Base-by-base conservation (phyloP, 2,888 invertebrate species). In the Stenchaetothrips biformis region DNA sequence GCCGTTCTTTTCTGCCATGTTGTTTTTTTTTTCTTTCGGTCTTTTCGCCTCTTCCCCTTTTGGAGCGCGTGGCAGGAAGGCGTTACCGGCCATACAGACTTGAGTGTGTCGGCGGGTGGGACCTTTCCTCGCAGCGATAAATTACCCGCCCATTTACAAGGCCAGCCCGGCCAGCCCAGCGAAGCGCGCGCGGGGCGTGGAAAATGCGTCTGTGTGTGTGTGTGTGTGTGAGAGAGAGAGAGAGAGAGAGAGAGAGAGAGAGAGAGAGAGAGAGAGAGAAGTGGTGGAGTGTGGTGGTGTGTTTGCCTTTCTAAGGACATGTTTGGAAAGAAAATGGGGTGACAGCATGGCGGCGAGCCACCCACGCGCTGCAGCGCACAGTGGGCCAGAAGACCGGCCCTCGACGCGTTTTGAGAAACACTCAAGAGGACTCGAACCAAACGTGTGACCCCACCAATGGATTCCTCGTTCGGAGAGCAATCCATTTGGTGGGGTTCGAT, bases 61-160 rank as follows among this genome's bases (percentile, higher is more conserved):
- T 37, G 37, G 37, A 37, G 37, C 37, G 37, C 37, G 37, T 37
- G 37, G 37, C 37, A 37, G 37, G 37, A 37, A 37, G 37, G 37
- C 37, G 37, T 37, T 37, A 37, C 37, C 37, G 37, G 37, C 37
- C 37, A 37, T 37, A 37, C 37, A 37, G 37, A 37, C 37, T 37
- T 37, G 37, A 37, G 37, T 37, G 37, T 37, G 53, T 13, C 53
- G 53, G 53, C 16, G 16, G 16, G 53, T 18, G 53, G 53, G n/a
- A 21, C 21, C 67, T 67, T 21, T 67, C 67, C 67, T 21, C 67
- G 67, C 67, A 21, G 67, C 67, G 21, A 67, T 67, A 67, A 67
- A 67, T 67, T 67, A 67, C 67, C 67, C 67, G 21, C 21, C 67
- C 67, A 74, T 74, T 74, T 74, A 74, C 67, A 74, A 74, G 67